Base-by-base conservation (phyloP, 2,888 invertebrate genomes). In the Chorisops tibialis region DNA sequence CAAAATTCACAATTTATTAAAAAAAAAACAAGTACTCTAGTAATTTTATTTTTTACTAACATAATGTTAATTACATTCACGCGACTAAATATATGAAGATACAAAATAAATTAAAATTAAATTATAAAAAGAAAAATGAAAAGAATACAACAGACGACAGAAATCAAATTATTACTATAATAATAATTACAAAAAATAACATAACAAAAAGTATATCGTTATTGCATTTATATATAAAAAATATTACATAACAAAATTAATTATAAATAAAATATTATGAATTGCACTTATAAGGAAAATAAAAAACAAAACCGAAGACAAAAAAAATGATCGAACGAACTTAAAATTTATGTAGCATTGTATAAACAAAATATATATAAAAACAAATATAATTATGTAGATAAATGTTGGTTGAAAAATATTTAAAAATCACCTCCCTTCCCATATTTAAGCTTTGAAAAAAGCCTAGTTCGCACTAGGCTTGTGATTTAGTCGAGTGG, bases 271-370 rank as follows among this genome's bases (percentile, higher is more conserved):
- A 60, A 48, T 41, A 59, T 24, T 60, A 60, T 39, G 39, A 41
- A 60, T 59, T 47, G 49, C 47, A 59, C 39, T 58, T 59, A 59
- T 59, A 59, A 58, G 43, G 45, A 48, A 38, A 50, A 51, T 41
- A 62, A 41, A 50, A 49, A 47, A 51, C 37, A n/a, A 51, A 16
- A 14, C 6, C 30, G 18, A 6, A 35, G 9, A 48, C n/a, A 18
- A 45, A 49, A 39, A 45, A 30, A 48, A 56, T 64, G 61, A 60
- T 56, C 45, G 51, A 52, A 59, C 62, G 62, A 64, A 63, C 58
- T 61, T 61, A 61, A 64, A 64, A 61, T 64, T 61, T 64, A 61
- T 64, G 64, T 64, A 62, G 64, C 62, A 64, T 62, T 64, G 62
- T 64, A 64, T 64, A 64, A 62, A 64, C 61, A 58, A 63, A 61